Conservation (phyloP, 2,797 vertebrate species). For the Hippopotamyrus pictus region DNA sequence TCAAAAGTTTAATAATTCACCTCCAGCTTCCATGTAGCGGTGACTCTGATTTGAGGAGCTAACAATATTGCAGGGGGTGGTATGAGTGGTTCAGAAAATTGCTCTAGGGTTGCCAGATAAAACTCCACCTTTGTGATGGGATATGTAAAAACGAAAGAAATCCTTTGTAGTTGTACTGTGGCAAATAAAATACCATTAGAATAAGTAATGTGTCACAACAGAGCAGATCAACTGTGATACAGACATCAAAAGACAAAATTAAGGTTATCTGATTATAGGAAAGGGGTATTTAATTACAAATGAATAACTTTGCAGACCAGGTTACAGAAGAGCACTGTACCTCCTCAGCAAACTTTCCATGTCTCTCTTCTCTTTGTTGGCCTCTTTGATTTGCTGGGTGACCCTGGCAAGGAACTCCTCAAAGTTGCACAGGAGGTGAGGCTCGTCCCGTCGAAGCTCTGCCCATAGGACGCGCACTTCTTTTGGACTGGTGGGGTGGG, state of each 20-base stretch:
- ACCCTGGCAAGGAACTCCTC: conserved; percentile 81
- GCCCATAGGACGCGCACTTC: conserved; percentile 79
- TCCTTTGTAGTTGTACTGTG: not conserved
- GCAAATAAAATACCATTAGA: not conserved
- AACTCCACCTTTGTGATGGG: not conserved
- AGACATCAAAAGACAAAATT: not conserved
- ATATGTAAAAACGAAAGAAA: not conserved
- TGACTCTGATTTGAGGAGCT: not conserved
- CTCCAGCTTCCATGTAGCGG: not conserved
- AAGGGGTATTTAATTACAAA: not conserved
- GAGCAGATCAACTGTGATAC: not conserved
- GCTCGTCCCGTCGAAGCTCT: conserved; percentile 73
- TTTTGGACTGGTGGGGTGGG: conserved; percentile 56
- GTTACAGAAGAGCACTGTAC: conserved; percentile 45
- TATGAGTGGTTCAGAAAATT: not conserved
- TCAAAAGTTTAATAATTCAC: not conserved
- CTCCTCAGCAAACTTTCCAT: conserved; percentile 78
- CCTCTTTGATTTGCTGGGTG: conserved; percentile 79
- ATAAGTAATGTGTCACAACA: not conserved
- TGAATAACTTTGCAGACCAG: not conserved
- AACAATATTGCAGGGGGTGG: not conserved
- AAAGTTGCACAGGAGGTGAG: conserved; percentile 77
- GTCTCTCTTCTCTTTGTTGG: conserved; percentile 76
- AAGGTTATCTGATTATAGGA: not conserved
- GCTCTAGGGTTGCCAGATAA: not conserved